Evolutionary conservation across 2,113 vertebrate genomes (phyloP), one percentile per base, ranked within the genome.

Genomic region (Aspidoscelis tigris): DNA sequence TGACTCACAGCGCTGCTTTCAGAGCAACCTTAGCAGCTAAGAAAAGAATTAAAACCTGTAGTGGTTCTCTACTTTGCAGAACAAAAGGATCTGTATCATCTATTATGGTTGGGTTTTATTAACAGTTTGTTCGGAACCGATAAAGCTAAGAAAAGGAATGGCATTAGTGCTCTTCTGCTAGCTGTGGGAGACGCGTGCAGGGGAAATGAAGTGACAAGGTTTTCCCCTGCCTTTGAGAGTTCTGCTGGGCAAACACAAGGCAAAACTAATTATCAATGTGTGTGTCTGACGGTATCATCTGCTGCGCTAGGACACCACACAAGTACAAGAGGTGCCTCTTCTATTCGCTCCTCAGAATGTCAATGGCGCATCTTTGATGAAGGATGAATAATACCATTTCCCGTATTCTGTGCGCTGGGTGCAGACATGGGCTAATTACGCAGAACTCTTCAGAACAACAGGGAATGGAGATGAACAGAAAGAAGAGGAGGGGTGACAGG

Each of bases 181-280:
- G 58, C 20, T 9, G 61, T 1, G 66, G 33, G 84, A 4, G 81
- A 80, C n/a, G 11, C 75, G 55, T 55, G 70, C 53, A 3, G 6
- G 75, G 80, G 64, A 76, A 77, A 78, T 78, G 5, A 75, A 78
- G 72, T 44, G 7, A 47, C 44, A 58, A 80, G 78, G 8, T 1
- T 24, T 3, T 65, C 84, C 87, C 82, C n/a, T 3, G 2, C 14
- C 58, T 69, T 87, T 88, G 80, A 43, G 47, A 61, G 82, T 76
- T 87, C 85, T 86, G 58, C 44, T 84, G 86, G 76, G 20, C 0
- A 1, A 89, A 55, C 50, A 58, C 39, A 53, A 77, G 79, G 64
- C 86, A 86, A 75, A 66, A 7, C 7, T 85, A 90, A 90, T 89
- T 88, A 78, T 58, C 87, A 73, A 86, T 78, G 81, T 70, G 81